Base-by-base conservation (phyloP, 1,140 invertebrate species). In the Halesus radiatus region DNA sequence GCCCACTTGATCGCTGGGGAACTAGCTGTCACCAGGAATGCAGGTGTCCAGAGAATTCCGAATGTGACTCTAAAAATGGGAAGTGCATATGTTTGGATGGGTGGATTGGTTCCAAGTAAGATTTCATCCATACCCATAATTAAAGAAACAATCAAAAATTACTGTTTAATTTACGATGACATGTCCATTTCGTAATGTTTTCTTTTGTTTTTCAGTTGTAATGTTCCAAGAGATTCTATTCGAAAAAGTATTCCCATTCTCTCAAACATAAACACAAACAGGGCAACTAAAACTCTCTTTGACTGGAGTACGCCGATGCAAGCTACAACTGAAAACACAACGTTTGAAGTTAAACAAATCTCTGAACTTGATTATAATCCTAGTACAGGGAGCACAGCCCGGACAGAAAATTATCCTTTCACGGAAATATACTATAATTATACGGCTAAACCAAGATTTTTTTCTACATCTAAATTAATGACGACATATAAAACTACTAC, bases 1-100 rank as follows among this genome's bases (percentile, higher is more conserved):
- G 89, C 84, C 87, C 87, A 20, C 80, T 84, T 62, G 87, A 88
- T 64, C 89, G 87, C 82, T 90, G 89, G 89, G 89, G 89, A 23
- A 86, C 86, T 0, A 90, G 88, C 80, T 90, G 83, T 78, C 26
- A 20, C 26, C 60, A 78, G 37, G 77, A 82, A 26, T 84, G 83
- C 53, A 74, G 37, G 37, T 84, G 83, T 78, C 83, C 83, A 26
- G 78, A 76, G 5, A 84, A 84, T 62, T 81, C 83, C 13, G 20
- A 79, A 15, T 84, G 83, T 53, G 83, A 84, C 64, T 37, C 83
- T 15, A 78, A 45, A 53, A 82, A 84, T 76, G 83, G 83, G 16
- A 84, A 82, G 66, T 84, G 83, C 37, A 78, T 81, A 3, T 84
- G 83, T 53, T 53, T 80, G 13, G 76, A 80, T 23, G 83, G 83